These are phyloP conservation scores for Silurus lanzhouensis DNA, from an alignment of 2,797 vertebrate genomes.

Conservation along the genomic window DNA sequence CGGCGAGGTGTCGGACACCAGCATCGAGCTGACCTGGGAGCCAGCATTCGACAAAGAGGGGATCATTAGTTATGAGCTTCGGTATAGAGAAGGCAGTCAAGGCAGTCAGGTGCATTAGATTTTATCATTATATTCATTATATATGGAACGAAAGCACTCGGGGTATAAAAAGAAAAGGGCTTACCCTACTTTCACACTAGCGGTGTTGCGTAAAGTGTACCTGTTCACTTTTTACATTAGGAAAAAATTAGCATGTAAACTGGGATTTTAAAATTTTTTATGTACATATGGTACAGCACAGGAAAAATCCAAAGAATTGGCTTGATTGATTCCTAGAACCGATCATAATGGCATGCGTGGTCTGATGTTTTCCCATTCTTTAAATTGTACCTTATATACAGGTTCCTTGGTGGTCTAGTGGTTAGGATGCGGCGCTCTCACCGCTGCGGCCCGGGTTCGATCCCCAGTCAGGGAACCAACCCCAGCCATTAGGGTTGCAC, in stretches of 20 bases:
- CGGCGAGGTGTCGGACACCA: constrained; percentile 90
- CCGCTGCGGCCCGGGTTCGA: too few species aligned
- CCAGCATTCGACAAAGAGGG: constrained; percentile 89
- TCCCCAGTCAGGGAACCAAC: too few species aligned
- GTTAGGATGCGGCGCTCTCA: too few species aligned
- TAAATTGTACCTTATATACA: neutral
- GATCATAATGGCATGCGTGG: neutral
- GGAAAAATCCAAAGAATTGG: too few species aligned
- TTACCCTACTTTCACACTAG: neutral
- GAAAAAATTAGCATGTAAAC: neutral
- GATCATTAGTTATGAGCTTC: constrained; percentile 90
- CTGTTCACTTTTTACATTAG: neutral
- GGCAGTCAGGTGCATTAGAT: constrained; percentile 75
- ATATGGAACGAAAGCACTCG: neutral
- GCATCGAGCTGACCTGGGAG: constrained; percentile 90
- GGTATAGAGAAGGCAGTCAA: constrained; percentile 81
- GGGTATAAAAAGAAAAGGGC: neutral
- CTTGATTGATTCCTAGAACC: neutral
- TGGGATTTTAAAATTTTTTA: neutral
- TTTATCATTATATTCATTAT: neutral
- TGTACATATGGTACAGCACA: too few species aligned
- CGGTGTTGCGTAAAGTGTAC: neutral
- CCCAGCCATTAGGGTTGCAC: too few species aligned
- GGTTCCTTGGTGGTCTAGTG: too few species aligned
- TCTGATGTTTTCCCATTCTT: neutral